Percentiles rank a stretch among this genome's conserved stretches.
These are phyloP conservation scores for Agrilus biguttatus DNA, from an alignment of 2,888 invertebrate species.

Conservation along the genomic window DNA sequence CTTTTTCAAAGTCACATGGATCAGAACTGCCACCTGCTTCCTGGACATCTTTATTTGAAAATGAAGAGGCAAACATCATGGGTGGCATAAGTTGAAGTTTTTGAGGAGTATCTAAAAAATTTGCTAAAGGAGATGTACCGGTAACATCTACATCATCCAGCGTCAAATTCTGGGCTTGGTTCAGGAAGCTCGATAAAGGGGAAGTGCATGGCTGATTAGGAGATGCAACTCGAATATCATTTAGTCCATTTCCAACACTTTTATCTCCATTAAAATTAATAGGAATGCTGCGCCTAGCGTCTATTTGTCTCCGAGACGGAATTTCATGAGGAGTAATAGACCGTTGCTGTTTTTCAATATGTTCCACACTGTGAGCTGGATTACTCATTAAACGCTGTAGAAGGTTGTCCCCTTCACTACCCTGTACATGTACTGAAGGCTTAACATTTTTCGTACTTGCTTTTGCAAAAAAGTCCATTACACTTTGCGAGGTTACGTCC, in stretches of 20 bases:
- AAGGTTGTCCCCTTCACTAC: conserved; percentile 35
- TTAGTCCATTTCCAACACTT: conserved; percentile 38
- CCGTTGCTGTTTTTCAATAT: conserved; percentile 76
- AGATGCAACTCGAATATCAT: conserved; percentile 39
- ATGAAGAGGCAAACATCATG: conserved; percentile 62
- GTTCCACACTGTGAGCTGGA: conserved; percentile 72
- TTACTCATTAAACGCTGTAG: conserved; percentile 71
- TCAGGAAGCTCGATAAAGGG: conserved; percentile 17
- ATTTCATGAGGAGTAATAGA: conserved; percentile 55
- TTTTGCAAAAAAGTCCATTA: conserved; percentile 78
- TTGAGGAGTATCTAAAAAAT: conserved; percentile 38
- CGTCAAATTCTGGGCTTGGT: conserved; percentile 14
- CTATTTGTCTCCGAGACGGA: conserved; percentile 14
- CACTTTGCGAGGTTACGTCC: conserved; percentile 66
- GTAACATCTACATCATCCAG: conserved; percentile 13
- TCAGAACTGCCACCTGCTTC: conserved; percentile 5
- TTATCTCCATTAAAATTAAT: conserved; percentile 14
- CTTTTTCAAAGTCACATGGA: conserved; percentile 8
- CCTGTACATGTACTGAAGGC: conserved; percentile 30
- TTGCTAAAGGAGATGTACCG: conserved; percentile 38
- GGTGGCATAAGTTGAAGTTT: conserved; percentile 75
- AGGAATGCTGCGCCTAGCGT: conserved; percentile 22
- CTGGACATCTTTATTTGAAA: conserved; percentile 12
- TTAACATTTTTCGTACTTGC: conserved; percentile 47
- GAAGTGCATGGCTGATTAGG: conserved; percentile 27